Percentiles rank a stretch among this genome's conserved stretches.
phyloP scores from a whole-genome alignment of 2,888 invertebrate genomes.

The Cotesia congregata region DNA sequence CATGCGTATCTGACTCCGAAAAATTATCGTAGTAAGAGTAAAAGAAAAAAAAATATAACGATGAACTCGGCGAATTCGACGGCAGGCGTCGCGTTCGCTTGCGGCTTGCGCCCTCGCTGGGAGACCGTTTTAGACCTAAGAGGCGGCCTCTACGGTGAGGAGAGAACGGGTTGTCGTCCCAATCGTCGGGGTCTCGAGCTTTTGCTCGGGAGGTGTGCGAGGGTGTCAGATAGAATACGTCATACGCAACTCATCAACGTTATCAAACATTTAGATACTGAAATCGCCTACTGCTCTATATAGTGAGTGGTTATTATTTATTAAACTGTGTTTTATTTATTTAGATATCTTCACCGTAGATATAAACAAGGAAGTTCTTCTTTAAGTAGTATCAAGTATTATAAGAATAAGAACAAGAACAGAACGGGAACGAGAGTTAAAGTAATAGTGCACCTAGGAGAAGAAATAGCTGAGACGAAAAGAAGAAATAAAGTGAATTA shows the following conservation, averaged over 20 bases:
- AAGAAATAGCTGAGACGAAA: slow-evolving; percentile 19
- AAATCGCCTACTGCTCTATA: neutral
- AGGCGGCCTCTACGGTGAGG: slow-evolving; percentile 46
- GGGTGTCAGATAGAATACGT: slow-evolving; percentile 7
- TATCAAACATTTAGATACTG: slow-evolving; percentile 5
- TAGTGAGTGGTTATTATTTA: neutral
- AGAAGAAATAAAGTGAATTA: neutral
- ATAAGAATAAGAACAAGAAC: neutral
- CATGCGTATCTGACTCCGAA: neutral
- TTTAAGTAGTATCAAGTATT: neutral
- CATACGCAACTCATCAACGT: neutral
- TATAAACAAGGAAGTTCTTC: slow-evolving; percentile 4
- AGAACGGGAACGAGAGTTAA: slow-evolving; percentile 22
- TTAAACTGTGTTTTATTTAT: neutral
- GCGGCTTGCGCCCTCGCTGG: slow-evolving; percentile 47
- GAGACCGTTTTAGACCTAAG: slow-evolving; percentile 52
- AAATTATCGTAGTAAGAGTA: neutral
- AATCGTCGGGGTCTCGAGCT: slow-evolving; percentile 34
- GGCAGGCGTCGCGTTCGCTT: slow-evolving; percentile 47
- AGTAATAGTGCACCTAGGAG: neutral
- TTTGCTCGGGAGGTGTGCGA: slow-evolving; percentile 6
- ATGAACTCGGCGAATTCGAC: slow-evolving; percentile 45
- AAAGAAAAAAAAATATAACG: slow-evolving; percentile 2
- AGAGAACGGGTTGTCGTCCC: slow-evolving; percentile 33
- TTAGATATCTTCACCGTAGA: neutral